Conservation (phyloP, 2,797 vertebrate genomes). For the Sus cebifrons region DNA sequence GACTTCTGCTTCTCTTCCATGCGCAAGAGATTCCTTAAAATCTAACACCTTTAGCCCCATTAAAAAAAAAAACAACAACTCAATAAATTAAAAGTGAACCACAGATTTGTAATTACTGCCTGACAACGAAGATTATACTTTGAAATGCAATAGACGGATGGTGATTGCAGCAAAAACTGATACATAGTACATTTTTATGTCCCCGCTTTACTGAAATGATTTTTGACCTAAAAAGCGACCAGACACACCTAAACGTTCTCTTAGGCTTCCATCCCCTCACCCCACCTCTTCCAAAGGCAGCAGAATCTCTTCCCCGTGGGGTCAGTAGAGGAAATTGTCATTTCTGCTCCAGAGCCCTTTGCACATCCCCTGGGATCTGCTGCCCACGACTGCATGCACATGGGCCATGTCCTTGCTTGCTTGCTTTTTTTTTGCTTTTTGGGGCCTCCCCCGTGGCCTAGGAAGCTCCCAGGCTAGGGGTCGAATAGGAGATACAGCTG, state of each 20-base stretch:
- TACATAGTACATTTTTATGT: conserved; percentile 64
- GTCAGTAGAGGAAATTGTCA: background rate
- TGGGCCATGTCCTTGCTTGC: background rate
- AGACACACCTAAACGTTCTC: background rate
- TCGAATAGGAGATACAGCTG: no score
- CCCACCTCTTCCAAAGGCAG: background rate
- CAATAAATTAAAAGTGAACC: conserved; percentile 46
- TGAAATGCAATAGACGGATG: conserved; percentile 64
- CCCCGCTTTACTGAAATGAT: conserved; percentile 55
- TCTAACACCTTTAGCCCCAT: background rate
- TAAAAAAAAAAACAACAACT: background rate
- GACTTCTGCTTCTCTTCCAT: background rate
- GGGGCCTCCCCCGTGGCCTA: no score
- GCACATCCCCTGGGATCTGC: background rate
- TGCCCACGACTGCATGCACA: background rate
- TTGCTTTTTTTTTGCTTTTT: background rate
- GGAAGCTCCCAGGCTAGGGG: no score
- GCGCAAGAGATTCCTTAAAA: background rate
- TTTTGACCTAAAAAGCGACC: conserved; percentile 68
- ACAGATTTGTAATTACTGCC: conserved; percentile 60
- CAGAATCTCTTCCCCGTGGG: background rate
- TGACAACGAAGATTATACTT: conserved; percentile 64
- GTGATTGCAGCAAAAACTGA: conserved; percentile 51
- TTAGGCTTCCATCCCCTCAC: background rate
- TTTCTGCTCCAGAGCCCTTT: background rate